These are phyloP conservation scores for Aptenodytes patagonicus DNA, from an alignment of 2,113 vertebrate species.

Conservation along the genomic window DNA sequence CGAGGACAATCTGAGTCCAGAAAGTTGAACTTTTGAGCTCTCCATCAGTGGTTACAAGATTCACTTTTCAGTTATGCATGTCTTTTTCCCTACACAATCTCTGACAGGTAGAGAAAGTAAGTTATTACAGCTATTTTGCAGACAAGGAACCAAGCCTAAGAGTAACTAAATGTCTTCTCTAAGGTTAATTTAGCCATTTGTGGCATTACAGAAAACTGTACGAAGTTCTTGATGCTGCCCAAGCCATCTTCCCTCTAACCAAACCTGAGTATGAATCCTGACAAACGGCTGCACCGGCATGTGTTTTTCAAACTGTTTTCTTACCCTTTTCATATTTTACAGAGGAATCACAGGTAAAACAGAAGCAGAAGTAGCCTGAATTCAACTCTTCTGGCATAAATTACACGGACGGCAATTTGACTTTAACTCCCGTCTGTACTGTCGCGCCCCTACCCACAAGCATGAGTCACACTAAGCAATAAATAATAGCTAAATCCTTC, in stretches of 20 bases:
- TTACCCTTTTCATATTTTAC: background rate
- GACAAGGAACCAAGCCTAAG: background rate
- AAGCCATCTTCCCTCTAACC: background rate
- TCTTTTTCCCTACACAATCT: background rate
- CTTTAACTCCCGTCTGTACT: constrained; percentile 27
- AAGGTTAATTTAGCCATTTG: background rate
- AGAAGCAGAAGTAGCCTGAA: constrained; percentile 2
- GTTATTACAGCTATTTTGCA: background rate
- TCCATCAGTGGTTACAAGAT: background rate
- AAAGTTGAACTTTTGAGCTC: background rate
- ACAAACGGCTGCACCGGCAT: background rate
- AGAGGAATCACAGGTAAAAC: background rate
- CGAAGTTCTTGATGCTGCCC: background rate
- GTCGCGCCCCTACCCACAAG: background rate
- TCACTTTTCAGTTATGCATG: background rate
- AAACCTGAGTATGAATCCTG: background rate
- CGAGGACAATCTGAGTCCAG: background rate
- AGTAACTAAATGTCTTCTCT: background rate
- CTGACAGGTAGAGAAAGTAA: background rate
- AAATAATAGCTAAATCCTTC: constrained; percentile 30
- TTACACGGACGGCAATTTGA: background rate
- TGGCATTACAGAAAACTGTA: background rate
- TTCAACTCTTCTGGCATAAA: constrained; percentile 43
- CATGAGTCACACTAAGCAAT: constrained; percentile 30
- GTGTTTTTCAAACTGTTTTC: background rate